A percentile compares a stretch with the other conserved stretches of the same genome.
These are phyloP conservation scores for Cheumatopsyche charites DNA, from an alignment of 1,140 invertebrate genomes.

Conservation along the genomic window DNA sequence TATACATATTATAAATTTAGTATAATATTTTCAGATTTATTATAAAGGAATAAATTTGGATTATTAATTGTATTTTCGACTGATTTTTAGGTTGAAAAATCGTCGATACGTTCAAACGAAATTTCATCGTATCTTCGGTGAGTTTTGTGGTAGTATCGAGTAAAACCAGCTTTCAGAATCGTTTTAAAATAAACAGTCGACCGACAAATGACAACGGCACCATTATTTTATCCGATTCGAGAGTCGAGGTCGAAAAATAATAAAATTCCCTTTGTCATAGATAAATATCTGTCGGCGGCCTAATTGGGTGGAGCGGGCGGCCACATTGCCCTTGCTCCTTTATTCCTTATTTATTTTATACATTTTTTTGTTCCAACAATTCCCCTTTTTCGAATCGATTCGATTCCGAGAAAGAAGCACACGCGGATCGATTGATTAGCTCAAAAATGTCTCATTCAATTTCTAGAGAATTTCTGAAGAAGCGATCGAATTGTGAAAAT, in stretches of 20 bases:
- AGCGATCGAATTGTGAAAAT: too few species aligned
- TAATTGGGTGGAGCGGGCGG: slow-evolving; percentile 45
- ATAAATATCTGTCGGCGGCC: slow-evolving; percentile 44
- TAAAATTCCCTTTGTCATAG: slow-evolving; percentile 45
- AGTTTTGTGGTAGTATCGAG: too few species aligned
- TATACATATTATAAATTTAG: too few species aligned
- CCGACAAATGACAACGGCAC: slow-evolving; percentile 19
- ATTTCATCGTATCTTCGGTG: too few species aligned
- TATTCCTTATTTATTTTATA: slow-evolving; percentile 7
- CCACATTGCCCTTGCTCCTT: slow-evolving; percentile 11
- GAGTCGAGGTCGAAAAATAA: slow-evolving; percentile 37
- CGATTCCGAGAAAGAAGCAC: slow-evolving; percentile 38
- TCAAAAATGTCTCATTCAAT: slow-evolving; percentile 26
- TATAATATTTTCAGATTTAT: too few species aligned
- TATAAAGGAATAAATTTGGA: too few species aligned
- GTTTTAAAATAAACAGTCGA: neutral
- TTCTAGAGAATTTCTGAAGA: neutral
- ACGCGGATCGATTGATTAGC: slow-evolving; percentile 9
- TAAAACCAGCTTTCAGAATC: too few species aligned
- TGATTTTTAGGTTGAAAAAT: too few species aligned
- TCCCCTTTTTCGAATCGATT: slow-evolving; percentile 15
- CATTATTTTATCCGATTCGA: slow-evolving; percentile 17
- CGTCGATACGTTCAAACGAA: too few species aligned
- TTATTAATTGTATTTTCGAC: too few species aligned
- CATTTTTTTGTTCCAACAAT: neutral